A percentile compares a stretch with the other conserved stretches of the same genome.
Evolutionary conservation across 1,140 invertebrate genomes (phyloP).

Genomic region (Drosophila rufa): DNA sequence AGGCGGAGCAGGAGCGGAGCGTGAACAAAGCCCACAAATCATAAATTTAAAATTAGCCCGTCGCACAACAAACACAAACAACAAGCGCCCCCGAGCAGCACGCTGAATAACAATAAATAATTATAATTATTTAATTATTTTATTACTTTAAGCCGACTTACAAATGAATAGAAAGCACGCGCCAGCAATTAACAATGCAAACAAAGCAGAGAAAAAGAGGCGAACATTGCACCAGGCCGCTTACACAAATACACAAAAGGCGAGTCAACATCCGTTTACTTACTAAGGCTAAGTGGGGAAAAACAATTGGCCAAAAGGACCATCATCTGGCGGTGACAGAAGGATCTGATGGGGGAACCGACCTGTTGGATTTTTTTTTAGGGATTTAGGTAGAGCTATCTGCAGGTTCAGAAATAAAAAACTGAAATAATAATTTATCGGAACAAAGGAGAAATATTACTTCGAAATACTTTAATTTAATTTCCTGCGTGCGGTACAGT

Average conservation of each 20-base stretch:
- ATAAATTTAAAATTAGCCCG: conserved; percentile 58
- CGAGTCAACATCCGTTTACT: conserved; percentile 43
- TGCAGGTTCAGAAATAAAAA: background rate
- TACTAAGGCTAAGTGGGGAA: conserved; percentile 22
- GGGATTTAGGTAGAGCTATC: background rate
- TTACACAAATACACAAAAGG: conserved; percentile 33
- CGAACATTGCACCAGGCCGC: conserved; percentile 15
- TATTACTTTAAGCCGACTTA: conserved; percentile 73
- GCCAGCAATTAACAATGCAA: conserved; percentile 64
- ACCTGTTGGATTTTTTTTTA: background rate
- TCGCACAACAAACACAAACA: conserved; percentile 12
- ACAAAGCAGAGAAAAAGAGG: conserved; percentile 43
- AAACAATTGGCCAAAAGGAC: conserved; percentile 30
- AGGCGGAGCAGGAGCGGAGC: background rate
- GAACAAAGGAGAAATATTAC: background rate
- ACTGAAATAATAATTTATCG: no score
- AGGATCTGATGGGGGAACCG: conserved; percentile 1
- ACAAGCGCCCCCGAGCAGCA: background rate
- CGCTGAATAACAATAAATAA: conserved; percentile 60
- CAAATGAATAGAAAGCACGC: conserved; percentile 74
- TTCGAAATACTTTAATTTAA: background rate
- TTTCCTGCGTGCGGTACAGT: background rate
- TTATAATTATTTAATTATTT: conserved; percentile 82
- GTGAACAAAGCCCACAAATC: conserved; percentile 59
- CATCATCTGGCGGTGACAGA: conserved; percentile 32